Percentiles rank a stretch among this genome's conserved stretches.
Evolutionary conservation across 2,888 invertebrate genomes (phyloP).

Genomic region (Drosophila longiperda): DNA sequence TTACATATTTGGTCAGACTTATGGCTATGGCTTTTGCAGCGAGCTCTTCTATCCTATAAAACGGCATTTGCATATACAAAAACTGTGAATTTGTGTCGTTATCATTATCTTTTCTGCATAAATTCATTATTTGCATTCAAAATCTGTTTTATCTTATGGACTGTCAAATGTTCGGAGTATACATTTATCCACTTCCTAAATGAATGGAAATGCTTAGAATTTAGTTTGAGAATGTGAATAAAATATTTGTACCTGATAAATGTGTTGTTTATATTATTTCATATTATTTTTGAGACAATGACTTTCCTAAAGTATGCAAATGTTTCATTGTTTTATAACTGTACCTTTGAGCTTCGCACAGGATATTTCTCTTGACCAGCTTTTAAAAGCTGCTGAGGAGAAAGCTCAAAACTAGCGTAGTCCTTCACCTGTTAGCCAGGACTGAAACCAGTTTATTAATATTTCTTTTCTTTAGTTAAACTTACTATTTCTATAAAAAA

Average conservation of each 20-base stretch:
- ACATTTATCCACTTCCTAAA: background rate
- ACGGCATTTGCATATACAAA: background rate
- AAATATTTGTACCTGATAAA: background rate
- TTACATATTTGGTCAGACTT: background rate
- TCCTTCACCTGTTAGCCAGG: background rate
- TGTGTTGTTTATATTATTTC: background rate
- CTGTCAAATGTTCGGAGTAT: background rate
- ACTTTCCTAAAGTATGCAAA: background rate
- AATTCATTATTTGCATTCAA: background rate
- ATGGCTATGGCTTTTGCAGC: background rate
- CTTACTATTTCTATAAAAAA: background rate
- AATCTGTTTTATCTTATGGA: background rate
- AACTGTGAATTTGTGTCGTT: background rate
- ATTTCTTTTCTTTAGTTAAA: background rate
- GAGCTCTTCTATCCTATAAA: background rate
- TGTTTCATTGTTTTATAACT: background rate
- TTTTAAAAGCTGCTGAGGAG: background rate
- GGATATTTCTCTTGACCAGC: background rate
- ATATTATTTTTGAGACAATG: background rate
- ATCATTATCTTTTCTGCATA: background rate
- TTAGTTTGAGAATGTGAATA: background rate
- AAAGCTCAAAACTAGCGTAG: constrained; percentile 17
- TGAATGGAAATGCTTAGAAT: background rate
- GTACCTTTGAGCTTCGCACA: background rate
- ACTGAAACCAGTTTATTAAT: background rate